Conservation (phyloP, 1,140 invertebrate species). For the Whitmania pigra region DNA sequence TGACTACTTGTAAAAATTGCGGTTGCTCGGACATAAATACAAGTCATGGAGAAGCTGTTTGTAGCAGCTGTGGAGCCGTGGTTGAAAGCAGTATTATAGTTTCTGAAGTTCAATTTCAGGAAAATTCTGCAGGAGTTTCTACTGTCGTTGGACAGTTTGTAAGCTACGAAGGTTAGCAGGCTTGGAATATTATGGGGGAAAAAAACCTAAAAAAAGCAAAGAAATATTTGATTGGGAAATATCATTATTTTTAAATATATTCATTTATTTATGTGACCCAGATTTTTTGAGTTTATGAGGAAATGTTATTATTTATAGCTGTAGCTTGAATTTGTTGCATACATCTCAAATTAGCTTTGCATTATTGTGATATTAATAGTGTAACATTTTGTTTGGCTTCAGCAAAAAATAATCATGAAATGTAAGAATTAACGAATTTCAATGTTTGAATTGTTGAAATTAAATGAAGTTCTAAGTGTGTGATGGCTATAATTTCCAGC, state of each 20-base stretch:
- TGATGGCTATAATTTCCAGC: too few species aligned
- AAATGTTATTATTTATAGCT: neutral
- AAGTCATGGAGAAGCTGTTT: slow-evolving; percentile 81
- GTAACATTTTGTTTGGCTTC: too few species aligned
- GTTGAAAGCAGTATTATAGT: slow-evolving; percentile 91
- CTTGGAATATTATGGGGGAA: slow-evolving; percentile 21
- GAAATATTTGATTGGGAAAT: neutral
- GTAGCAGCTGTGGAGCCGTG: slow-evolving; percentile 87
- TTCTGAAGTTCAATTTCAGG: slow-evolving; percentile 86
- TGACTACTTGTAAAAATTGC: slow-evolving; percentile 63
- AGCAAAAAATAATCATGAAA: too few species aligned
- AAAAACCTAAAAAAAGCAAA: slow-evolving; percentile 15
- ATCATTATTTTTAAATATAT: neutral
- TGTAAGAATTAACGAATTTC: too few species aligned
- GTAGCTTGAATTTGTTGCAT: neutral
- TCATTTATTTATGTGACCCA: neutral
- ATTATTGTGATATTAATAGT: neutral
- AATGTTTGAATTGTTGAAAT: too few species aligned
- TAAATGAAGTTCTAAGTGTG: too few species aligned
- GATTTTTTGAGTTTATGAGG: neutral
- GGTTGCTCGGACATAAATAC: slow-evolving; percentile 85
- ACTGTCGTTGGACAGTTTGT: slow-evolving; percentile 84
- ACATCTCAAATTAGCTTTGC: too few species aligned
- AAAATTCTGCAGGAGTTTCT: slow-evolving; percentile 71
- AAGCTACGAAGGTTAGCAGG: slow-evolving; percentile 63